Evolutionary conservation across 1,140 invertebrate genomes (phyloP), one percentile per base, ranked within the genome.

Genomic region (Medauroidea extradentata): DNA sequence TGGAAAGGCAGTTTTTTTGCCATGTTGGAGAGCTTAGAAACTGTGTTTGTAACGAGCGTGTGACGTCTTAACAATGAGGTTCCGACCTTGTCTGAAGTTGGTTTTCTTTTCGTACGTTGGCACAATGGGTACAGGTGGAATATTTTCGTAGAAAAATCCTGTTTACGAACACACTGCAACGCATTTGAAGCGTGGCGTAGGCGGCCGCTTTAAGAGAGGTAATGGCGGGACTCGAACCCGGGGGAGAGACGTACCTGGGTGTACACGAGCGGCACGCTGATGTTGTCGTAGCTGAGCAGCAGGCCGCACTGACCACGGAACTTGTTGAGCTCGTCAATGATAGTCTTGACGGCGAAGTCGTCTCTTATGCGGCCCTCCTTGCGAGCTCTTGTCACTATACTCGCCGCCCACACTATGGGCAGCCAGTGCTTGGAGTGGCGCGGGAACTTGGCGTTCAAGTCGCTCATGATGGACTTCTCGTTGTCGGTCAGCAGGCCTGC

Each of bases 391-490:
- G 90, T 93, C 23, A 95, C 86, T 53, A 96, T 90, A 71, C 88
- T 91, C 3, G 90, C 86, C 0, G 93, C 91, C 94, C 94, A 96
- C 19, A 95, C 89, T 42, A 96, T 86, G 23, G 95, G 95, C 69
- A 98, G 83, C 93, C 94, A 98, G 72, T 94, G 94, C 71, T 96
- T 96, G 24, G 90, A 88, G 60, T 92, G 89, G 46, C 90, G 85
- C 1, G 91, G 89, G 66, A 89, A 91, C 70, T 94, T 95, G 3
- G 79, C 71, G 67, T 93, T 89, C 60, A 96, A 76, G 60, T 87
- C 84, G 27, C 87, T 81, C 53, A 94, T 84, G 59, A 94, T 91
- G 18, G 75, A 75, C 54, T 87, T 83, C 69, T 98, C 95, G 66
- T 94, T 94, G 42, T 88, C 85, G 18, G 90, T 80, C n/a, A 97